Base-by-base conservation (phyloP, 53 echinoderm and acorn worm species). In the Apostichopus leukothele region DNA sequence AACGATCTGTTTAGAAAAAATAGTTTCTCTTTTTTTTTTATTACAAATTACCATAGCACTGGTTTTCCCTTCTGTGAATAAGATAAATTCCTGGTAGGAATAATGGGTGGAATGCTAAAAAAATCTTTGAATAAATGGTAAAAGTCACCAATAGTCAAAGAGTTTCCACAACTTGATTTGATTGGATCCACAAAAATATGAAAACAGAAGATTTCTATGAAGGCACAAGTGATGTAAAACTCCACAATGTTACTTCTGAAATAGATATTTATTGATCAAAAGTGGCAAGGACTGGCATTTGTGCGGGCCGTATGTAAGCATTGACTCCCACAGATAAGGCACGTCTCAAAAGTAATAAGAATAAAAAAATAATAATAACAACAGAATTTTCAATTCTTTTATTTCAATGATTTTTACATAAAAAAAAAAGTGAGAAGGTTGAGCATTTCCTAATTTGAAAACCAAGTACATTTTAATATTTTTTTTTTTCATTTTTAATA, bases 331-430 rank as follows among this genome's bases (percentile, higher is more conserved):
- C 20, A 74, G 20, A 25, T 74, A 74, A 76, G 25, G 77, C 77
- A 76, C 77, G 39, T 39, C 39, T 39, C 39, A 9, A 22, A 51
- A 26, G 77, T 8, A 52, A 76, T 14, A n/a, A 25, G 12, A 52
- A 52, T 22, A 27, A 71, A 22, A 25, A 85, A 67, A 27, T 39
- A 25, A 25, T 16, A 39, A 25, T 18, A 84, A 67, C 27, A 60
- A 60, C 68, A 85, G 85, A 85, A 85, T 85, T 85, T 85, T 85
- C 68, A 85, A 85, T 85, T 85, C 85, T 85, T 23, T 76, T 76
- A 16, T 67, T 84, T 67, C 85, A 85, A 9, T 21, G 66, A 50
- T 67, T 81, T 85, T 85, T 85, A 85, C 85, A 85, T 23, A 13
- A 6, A 57, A 85, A 85, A 25, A 85, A 67, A 63, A 60, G 19